Conservation (phyloP, 2,113 vertebrate genomes). For the Dendrocopos noguchii region DNA sequence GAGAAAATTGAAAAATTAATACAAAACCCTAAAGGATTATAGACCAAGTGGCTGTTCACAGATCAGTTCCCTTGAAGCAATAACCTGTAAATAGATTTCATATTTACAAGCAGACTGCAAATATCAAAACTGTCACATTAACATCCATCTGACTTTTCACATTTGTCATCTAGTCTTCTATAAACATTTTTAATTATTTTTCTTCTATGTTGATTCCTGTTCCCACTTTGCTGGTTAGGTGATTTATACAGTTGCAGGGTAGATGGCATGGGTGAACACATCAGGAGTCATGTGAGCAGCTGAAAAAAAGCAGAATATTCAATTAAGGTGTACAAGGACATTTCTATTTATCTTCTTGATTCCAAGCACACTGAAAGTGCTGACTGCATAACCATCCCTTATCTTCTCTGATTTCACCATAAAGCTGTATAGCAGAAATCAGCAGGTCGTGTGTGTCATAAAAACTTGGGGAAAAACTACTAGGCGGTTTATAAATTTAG, state of each 20-base stretch:
- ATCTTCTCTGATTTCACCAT: not conserved
- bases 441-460: not conserved
- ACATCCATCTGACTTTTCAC: not conserved
- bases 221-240: not conserved
- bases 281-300: not conserved
- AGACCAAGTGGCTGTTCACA: not conserved
- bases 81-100: not conserved
- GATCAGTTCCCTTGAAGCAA: not conserved
- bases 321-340: not conserved
- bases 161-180: not conserved
- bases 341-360: not conserved
- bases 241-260: not conserved
- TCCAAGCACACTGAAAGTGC: not conserved
- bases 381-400: not conserved
- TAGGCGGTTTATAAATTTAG: not conserved
- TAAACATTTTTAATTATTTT: not conserved
- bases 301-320: not conserved
- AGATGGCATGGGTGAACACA: not conserved
- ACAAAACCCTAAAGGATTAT: not conserved
- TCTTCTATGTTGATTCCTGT: not conserved
- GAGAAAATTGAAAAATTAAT: not conserved
- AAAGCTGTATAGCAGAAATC: not conserved
- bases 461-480: not conserved
- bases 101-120: not conserved
- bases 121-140: not conserved